A percentile compares a stretch with the other conserved stretches of the same genome.
Evolutionary conservation across 2,797 vertebrate species (phyloP).

Genomic region (Prionace glauca): DNA sequence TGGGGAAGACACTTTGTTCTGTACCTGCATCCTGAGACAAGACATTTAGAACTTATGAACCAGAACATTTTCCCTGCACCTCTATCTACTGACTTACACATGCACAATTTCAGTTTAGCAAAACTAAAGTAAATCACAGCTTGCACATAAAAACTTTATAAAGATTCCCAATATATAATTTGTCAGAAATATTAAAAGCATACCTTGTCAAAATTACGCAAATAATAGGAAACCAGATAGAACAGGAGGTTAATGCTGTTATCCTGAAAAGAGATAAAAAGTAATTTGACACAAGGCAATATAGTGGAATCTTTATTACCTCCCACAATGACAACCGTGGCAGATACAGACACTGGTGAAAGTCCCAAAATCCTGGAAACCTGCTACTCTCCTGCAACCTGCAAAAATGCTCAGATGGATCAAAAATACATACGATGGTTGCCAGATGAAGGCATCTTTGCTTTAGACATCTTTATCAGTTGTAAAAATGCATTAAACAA

Average conservation of each 20-base stretch:
- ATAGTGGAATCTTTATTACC: not conserved
- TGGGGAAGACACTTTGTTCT: conserved; percentile 80
- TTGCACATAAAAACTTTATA: not conserved
- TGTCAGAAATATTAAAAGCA: not conserved
- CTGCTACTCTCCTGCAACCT: not conserved
- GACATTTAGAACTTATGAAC: conserved; percentile 38
- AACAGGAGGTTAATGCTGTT: conserved; percentile 81
- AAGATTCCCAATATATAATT: not conserved
- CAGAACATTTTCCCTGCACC: not conserved
- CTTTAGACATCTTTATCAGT: not conserved
- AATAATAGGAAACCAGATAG: conserved; percentile 88
- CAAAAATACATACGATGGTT: not conserved
- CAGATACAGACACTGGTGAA: not conserved
- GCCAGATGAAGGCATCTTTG: no score
- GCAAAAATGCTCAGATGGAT: not conserved
- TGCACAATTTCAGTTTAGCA: not conserved
- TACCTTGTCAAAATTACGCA: conserved; percentile 90
- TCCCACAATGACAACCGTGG: not conserved
- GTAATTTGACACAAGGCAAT: not conserved
- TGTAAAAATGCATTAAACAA: no score
- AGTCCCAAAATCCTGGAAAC: not conserved
- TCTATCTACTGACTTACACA: not conserved
- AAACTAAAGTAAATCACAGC: not conserved
- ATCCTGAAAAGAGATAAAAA: conserved; percentile 63
- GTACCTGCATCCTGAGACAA: conserved; percentile 76